Evolutionary conservation across 2,113 vertebrate species (phyloP).

Genomic region (Xyrauchen texanus): DNA sequence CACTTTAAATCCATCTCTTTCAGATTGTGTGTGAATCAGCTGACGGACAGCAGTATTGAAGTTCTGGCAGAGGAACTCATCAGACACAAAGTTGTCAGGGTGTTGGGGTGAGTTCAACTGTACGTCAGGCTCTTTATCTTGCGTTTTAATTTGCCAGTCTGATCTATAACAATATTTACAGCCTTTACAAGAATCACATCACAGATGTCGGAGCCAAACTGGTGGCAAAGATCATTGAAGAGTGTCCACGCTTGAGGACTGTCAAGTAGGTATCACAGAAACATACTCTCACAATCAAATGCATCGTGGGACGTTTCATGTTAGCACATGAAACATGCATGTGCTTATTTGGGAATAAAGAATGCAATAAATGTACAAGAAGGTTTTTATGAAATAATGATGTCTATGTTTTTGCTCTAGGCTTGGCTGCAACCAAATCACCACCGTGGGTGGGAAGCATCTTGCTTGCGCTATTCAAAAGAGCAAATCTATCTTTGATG

Average conservation of each 20-base stretch:
- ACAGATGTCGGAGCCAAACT: conserved; percentile 86
- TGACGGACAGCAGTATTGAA: conserved; percentile 84
- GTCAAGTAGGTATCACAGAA: conserved; percentile 81
- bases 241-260: conserved; percentile 80
- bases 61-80: conserved; percentile 88
- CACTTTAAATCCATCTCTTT: conserved; percentile 18
- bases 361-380: no score
- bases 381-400: no score
- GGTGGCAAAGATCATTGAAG: conserved; percentile 84
- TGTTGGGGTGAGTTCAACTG: conserved; percentile 81
- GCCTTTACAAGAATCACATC: conserved; percentile 92
- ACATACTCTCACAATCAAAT: neutral
- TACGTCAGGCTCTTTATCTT: neutral
- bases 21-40: conserved; percentile 90
- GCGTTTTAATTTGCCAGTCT: neutral
- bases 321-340: no score
- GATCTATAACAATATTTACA: conserved; percentile 55
- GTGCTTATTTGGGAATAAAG: no score
- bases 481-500: conserved; percentile 84
- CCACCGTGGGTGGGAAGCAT: conserved; percentile 79
- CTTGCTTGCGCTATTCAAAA: conserved; percentile 84
- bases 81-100: conserved; percentile 82
- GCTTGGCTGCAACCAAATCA: conserved; percentile 89
- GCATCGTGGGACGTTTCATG: no score
- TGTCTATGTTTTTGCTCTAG: conserved; percentile 63